Percentiles rank a stretch among this genome's conserved stretches.
Evolutionary conservation across 2,113 vertebrate species (phyloP).

Genomic region (Carassius carassius): DNA sequence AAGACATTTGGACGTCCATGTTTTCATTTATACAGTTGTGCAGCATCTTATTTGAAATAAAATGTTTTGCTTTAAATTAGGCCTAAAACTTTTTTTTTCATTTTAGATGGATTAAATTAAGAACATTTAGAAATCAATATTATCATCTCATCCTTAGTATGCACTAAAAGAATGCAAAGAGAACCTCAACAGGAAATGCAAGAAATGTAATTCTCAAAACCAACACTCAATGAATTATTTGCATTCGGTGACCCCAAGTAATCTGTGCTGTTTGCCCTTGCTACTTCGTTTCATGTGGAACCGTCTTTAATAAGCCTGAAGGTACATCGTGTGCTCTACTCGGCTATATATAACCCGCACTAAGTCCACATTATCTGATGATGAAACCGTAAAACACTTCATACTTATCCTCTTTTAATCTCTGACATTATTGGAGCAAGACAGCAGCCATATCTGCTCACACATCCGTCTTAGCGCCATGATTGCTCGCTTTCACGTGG

Average conservation of each 20-base stretch:
- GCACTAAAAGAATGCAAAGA: not conserved
- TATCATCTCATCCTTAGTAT: not conserved
- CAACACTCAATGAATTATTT: not conserved
- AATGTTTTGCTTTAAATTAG: not conserved
- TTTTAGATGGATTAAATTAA: no score
- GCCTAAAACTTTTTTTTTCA: not conserved
- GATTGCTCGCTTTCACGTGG: slow-evolving; percentile 9
- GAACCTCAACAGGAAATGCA: not conserved
- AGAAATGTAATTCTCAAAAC: not conserved
- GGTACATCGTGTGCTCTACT: slow-evolving; percentile 7
- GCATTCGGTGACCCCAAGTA: not conserved
- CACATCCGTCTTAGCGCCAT: not conserved
- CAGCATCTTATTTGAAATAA: no score
- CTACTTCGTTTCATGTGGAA: slow-evolving; percentile 21
- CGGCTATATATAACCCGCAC: slow-evolving; percentile 3
- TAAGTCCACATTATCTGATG: slow-evolving; percentile 29
- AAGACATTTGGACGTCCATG: not conserved
- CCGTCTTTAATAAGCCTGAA: slow-evolving; percentile 26
- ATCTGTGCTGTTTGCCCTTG: not conserved
- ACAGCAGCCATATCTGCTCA: slow-evolving; percentile 17
- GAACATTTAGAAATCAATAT: no score
- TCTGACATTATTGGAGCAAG: slow-evolving; percentile 42
- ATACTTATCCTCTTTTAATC: slow-evolving; percentile 45
- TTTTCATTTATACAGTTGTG: no score
- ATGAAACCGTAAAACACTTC: slow-evolving; percentile 42